Base-by-base conservation (phyloP, 1,140 invertebrate species). In the Papilio xuthus region DNA sequence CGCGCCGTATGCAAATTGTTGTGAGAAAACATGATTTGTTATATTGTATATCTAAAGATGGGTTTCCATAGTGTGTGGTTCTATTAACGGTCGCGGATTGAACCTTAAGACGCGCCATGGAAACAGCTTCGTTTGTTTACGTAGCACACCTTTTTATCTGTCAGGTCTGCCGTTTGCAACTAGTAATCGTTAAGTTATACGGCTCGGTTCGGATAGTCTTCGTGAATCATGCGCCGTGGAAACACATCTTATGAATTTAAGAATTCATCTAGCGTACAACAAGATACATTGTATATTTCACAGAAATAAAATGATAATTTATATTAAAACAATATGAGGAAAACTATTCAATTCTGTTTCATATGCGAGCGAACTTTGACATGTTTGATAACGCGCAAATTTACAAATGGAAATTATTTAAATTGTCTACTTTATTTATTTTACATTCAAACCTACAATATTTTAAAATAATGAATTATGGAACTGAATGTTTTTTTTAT, bases 21-120 rank as follows among this genome's bases (percentile, higher is more conserved):
- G 72, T 74, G 42, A 74, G 72, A 74, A 74, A 74, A 74, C 72
- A 53, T n/a, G 20, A 74, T 7, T 53, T 74, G 72, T 28, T 74
- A 50, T 74, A 74, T 26, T 74, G 44, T 50, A 37, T 50, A 47
- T 74, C 42, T 74, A 32, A 28, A 53, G 18, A n/a, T 53, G 50
- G 50, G 18, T n/a, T 53, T 20, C 50, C n/a, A 53, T 53, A 13
- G 32, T 37, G 32, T 37, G 32, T 37, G 32, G 2, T 37, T 37
- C 42, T 44, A 10, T 12, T 7, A 13, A 44, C 12, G 9, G 42
- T 44, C 2, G 42, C 42, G 2, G 42, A 44, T 13, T 10, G 13
- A 44, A 44, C 42, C 42, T 1, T 2, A 2, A 1, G 0, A 13
- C 42, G 9, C 41, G 41, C n/a, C n/a, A 37, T 44, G 42, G 13